These are phyloP conservation scores for Sesamia nonagrioides DNA, from an alignment of 1,140 invertebrate genomes.

Conservation along the genomic window DNA sequence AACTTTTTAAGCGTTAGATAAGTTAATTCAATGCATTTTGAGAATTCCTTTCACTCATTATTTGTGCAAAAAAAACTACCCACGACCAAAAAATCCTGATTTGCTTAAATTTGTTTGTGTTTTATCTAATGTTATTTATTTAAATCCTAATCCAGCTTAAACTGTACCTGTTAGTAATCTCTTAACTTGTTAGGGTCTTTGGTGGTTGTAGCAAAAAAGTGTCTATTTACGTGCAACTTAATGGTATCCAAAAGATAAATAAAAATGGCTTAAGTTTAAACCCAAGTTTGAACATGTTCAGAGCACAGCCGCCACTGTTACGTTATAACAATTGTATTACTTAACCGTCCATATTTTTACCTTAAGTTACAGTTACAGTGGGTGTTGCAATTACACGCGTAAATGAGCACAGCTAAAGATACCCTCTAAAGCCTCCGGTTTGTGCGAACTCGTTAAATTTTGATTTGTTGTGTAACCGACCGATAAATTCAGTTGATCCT, in stretches of 20 bases:
- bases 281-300: constrained; percentile 21
- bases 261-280: constrained; percentile 43
- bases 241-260: constrained; percentile 64
- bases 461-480: constrained; percentile 86
- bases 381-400: constrained; percentile 78
- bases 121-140: constrained; percentile 83
- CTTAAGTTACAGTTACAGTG: constrained; percentile 59
- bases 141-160: constrained; percentile 81
- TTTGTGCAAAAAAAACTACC: constrained; percentile 66
- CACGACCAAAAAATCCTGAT: constrained; percentile 61
- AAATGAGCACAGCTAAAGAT: constrained; percentile 70
- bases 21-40: constrained; percentile 80
- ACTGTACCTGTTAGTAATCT: constrained; percentile 80
- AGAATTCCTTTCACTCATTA: constrained; percentile 73
- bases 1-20: constrained; percentile 71
- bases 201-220: constrained; percentile 65
- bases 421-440: constrained; percentile 68
- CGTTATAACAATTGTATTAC: constrained; percentile 32
- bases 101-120: constrained; percentile 76
- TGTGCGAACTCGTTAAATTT: constrained; percentile 83
- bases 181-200: constrained; percentile 44
- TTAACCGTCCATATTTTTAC: constrained; percentile 12
- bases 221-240: constrained; percentile 76
- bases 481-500: constrained; percentile 78
- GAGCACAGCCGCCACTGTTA: constrained; percentile 35